Percentiles rank a stretch among this genome's conserved stretches.
Evolutionary conservation across 2,797 vertebrate species (phyloP).

Genomic region (Psittacula derbiana): DNA sequence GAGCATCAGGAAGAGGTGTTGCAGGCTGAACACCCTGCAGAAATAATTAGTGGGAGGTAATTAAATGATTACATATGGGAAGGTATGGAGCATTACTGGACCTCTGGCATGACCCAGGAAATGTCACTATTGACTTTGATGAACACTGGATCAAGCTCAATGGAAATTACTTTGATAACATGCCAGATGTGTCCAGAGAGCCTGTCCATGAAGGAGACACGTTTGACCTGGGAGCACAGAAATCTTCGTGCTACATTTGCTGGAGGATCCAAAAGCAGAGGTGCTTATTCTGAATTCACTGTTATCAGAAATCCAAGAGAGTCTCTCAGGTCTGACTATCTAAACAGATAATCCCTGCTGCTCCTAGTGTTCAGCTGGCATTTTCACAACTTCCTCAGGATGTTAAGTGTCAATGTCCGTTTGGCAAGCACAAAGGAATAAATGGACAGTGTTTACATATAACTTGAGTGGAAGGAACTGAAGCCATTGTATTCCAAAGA

Average conservation of each 20-base stretch:
- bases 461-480: neutral
- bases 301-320: neutral
- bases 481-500: neutral
- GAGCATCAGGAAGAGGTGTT: neutral
- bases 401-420: neutral
- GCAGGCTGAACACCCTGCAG: neutral
- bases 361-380: neutral
- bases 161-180: conserved; percentile 46
- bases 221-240: conserved; percentile 22
- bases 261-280: neutral
- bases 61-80: conserved; percentile 42
- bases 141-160: conserved; percentile 41
- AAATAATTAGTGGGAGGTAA: conserved; percentile 41
- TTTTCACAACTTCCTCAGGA: neutral
- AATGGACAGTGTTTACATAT: neutral
- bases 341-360: neutral
- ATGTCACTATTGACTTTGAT: conserved; percentile 59
- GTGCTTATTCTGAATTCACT: neutral
- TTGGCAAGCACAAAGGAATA: neutral
- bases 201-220: conserved; percentile 17
- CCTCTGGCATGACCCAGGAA: conserved; percentile 32
- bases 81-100: conserved; percentile 36
- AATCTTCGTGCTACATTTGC: neutral
- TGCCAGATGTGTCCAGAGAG: conserved; percentile 46
- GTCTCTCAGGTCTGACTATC: neutral